Percentiles rank a stretch among this genome's conserved stretches.
Conservation (phyloP, 35 echinoderm and acorn worm species). For the Chiridota heheva region DNA sequence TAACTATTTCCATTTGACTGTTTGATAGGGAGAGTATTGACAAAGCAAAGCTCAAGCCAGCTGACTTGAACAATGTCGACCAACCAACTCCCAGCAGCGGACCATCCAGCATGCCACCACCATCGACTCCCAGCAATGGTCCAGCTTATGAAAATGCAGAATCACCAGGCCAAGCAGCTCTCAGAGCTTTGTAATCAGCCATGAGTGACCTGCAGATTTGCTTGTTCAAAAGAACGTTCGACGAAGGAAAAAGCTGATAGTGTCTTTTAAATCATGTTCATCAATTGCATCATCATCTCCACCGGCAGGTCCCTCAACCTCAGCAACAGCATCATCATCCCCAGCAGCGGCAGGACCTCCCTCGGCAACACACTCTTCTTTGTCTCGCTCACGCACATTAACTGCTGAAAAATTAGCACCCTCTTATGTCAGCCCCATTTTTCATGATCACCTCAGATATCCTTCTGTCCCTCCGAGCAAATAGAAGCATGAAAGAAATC, state of each 20-base stretch:
- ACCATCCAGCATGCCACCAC: background rate
- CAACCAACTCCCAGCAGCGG: background rate
- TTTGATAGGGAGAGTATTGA: slow-evolving; percentile 18
- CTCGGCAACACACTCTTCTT: no score
- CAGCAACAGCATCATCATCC: background rate
- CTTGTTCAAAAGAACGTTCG: slow-evolving; percentile 14
- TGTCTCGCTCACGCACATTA: no score
- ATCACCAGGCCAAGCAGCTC: background rate
- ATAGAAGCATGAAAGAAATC: background rate
- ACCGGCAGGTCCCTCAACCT: background rate
- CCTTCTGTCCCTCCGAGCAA: slow-evolving; percentile 1
- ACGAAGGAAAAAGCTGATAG: slow-evolving; percentile 18
- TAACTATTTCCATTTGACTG: slow-evolving; percentile 60
- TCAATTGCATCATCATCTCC: background rate
- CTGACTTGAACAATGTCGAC: background rate
- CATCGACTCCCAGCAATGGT: slow-evolving; percentile 3
- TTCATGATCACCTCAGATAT: slow-evolving; percentile 30
- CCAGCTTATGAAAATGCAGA: background rate
- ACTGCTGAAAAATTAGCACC: background rate
- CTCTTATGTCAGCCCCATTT: slow-evolving; percentile 12
- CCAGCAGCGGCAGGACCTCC: slow-evolving; percentile 3
- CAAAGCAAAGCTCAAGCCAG: slow-evolving; percentile 28
- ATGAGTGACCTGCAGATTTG: background rate
- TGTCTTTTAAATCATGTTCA: background rate
- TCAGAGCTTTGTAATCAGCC: background rate